phyloP scores from a whole-genome alignment of 2,113 vertebrate species.

The Anarrhichthys ocellatus region DNA sequence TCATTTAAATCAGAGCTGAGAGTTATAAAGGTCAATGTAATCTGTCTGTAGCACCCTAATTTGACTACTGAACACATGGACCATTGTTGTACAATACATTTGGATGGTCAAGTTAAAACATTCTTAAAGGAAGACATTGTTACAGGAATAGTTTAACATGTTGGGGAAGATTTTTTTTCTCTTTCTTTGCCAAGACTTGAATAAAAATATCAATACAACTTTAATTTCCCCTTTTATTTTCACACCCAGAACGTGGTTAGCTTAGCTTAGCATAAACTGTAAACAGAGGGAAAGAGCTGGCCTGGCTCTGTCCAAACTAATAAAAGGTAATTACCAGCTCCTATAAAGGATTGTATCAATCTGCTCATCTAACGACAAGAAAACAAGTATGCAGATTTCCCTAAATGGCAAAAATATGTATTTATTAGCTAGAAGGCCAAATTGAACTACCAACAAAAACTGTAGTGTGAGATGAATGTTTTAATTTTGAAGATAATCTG shows the following conservation, averaged over 20 bases:
- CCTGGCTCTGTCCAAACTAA: conserved; percentile 1
- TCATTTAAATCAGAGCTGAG: background rate
- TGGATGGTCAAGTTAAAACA: background rate
- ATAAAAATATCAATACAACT: background rate
- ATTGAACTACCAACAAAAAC: background rate
- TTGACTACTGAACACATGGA: background rate
- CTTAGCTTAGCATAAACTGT: background rate
- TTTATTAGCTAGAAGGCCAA: background rate
- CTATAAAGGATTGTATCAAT: background rate
- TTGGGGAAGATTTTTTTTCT: background rate
- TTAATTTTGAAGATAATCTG: background rate
- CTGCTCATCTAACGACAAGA: background rate
- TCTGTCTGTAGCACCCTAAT: background rate
- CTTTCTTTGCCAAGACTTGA: background rate
- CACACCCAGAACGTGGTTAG: background rate
- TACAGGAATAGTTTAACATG: background rate
- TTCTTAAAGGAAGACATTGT: background rate
- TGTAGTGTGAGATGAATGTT: background rate
- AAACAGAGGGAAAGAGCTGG: background rate
- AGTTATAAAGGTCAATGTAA: background rate
- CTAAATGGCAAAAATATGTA: background rate
- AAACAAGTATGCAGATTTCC: background rate
- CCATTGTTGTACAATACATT: background rate
- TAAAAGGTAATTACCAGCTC: background rate
- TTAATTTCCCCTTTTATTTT: background rate